These are phyloP conservation scores for Turdus rufiventris DNA, from an alignment of 2,113 vertebrate species.

Conservation along the genomic window DNA sequence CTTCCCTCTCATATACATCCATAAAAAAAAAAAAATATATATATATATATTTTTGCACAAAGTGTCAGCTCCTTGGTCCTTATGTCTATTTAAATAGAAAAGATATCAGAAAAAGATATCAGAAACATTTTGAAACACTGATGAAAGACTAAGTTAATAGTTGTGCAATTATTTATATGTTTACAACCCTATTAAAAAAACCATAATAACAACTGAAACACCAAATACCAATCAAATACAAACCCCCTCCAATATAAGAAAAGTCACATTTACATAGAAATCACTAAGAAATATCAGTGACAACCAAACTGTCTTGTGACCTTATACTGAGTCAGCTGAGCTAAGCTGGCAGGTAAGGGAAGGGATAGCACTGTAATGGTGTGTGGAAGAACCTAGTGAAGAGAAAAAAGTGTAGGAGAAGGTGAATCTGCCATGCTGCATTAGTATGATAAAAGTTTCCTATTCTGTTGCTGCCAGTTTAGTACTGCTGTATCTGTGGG, in stretches of 20 bases:
- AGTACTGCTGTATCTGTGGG: background rate
- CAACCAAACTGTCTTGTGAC: background rate
- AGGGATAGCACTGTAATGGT: background rate
- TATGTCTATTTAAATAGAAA: background rate
- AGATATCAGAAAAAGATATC: background rate
- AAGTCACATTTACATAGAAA: background rate
- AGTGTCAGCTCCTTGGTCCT: background rate
- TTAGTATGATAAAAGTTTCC: background rate
- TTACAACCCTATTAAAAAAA: background rate
- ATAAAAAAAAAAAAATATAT: background rate
- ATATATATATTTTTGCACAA: background rate
- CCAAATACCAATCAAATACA: background rate
- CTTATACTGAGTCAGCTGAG: background rate
- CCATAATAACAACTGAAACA: background rate
- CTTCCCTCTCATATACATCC: background rate
- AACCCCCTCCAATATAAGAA: background rate
- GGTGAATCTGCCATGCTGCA: background rate
- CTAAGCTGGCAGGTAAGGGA: background rate
- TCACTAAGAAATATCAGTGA: background rate
- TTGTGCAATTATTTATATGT: background rate
- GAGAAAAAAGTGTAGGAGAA: background rate
- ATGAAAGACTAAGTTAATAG: background rate
- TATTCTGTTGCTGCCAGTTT: background rate
- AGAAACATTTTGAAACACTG: background rate
- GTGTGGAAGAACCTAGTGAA: background rate